Evolutionary conservation across 1,140 invertebrate species (phyloP).

Genomic region (Trichonephila clavata): DNA sequence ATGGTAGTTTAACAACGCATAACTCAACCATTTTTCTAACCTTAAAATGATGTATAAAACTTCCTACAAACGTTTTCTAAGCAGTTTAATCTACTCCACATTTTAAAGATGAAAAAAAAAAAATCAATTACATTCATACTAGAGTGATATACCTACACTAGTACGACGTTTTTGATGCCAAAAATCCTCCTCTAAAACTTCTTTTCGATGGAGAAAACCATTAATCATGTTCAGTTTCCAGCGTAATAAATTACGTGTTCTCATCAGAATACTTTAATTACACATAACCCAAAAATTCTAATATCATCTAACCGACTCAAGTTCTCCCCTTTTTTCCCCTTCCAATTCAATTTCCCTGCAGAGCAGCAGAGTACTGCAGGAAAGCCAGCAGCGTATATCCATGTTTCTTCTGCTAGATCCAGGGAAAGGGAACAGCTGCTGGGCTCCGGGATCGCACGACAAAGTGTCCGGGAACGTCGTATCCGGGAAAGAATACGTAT

Average conservation of each 20-base stretch:
- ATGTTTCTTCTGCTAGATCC: conserved; percentile 19
- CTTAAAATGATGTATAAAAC: no score
- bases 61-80: no score
- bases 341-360: conserved; percentile 54
- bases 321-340: conserved; percentile 46
- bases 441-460: conserved; percentile 67
- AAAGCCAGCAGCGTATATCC: not conserved
- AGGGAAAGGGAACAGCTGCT: conserved; percentile 51
- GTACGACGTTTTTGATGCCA: not conserved
- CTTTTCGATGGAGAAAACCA: not conserved
- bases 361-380: not conserved
- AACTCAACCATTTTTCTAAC: no score
- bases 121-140: not conserved
- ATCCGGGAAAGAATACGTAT: conserved; percentile 72
- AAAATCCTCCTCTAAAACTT: not conserved
- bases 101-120: no score
- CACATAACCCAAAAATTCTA: conserved; percentile 59
- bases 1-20: no score
- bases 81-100: no score
- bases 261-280: conserved; percentile 63
- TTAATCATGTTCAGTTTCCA: conserved; percentile 35
- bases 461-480: conserved; percentile 74
- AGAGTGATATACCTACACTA: not conserved
- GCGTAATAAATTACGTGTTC: conserved; percentile 54
- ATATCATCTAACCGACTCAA: conserved; percentile 46